Evolutionary conservation across 1,140 invertebrate species (phyloP).

Genomic region (Akabosia matsudoensis): DNA sequence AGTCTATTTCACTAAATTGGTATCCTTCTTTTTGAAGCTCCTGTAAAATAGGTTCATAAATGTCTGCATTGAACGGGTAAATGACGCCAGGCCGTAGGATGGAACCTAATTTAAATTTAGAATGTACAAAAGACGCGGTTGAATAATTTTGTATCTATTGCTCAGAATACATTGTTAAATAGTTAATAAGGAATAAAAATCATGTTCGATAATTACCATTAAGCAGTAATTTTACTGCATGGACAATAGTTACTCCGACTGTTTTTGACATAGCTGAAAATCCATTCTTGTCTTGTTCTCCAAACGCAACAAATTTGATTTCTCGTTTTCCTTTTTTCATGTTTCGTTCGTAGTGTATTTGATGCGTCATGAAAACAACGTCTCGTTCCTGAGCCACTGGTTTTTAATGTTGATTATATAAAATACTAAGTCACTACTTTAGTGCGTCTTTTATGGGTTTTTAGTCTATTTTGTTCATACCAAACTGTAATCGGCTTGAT

Average conservation of each 20-base stretch:
- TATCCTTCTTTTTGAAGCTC: background rate
- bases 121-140: too few species aligned
- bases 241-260: background rate
- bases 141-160: background rate
- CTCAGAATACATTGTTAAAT: too few species aligned
- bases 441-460: too few species aligned
- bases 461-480: too few species aligned
- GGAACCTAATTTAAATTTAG: background rate
- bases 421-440: too few species aligned
- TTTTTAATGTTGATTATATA: too few species aligned
- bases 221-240: background rate
- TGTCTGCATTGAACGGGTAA: constrained; percentile 15
- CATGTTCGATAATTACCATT: constrained; percentile 12
- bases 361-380: background rate
- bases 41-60: background rate
- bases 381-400: background rate
- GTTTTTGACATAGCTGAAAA: constrained; percentile 21
- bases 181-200: too few species aligned
- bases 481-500: background rate
- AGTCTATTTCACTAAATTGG: background rate
- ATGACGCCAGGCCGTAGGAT: constrained; percentile 5
- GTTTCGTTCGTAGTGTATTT: background rate
- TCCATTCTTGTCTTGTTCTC: constrained; percentile 1
- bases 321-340: background rate
- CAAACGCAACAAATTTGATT: constrained; percentile 1